Evolutionary conservation across 2,888 invertebrate species (phyloP), one percentile per base, ranked within the genome.

Genomic region (Galerucella pusilla): DNA sequence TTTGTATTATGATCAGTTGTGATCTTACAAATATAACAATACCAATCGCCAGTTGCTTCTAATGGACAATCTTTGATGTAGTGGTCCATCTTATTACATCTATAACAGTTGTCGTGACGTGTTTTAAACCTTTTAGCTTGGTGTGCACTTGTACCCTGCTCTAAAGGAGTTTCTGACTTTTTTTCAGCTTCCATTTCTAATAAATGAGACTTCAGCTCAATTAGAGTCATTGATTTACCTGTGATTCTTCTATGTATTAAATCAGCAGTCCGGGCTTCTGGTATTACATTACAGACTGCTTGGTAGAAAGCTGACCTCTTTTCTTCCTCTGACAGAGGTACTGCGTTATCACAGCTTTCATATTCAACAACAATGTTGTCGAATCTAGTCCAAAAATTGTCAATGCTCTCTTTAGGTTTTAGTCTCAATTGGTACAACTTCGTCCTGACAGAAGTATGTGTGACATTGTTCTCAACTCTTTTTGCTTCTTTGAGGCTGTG

Each of bases 311-410:
- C 46, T 74, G 74, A 71, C 49, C 69, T 63, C 16, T 74, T 74
- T 45, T 74, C 74, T 61, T 70, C 25, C 35, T 74, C 42, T 57
- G 69, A 35, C n/a, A 69, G 11, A 60, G 69, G 69, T 35, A 69
- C 60, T 42, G 69, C 69, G 35, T 74, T 67, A 45, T 75, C 75
- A 60, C 71, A 66, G 42, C 28, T 57, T 61, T 71, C 75, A 59
- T 75, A 75, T 52, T 75, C 71, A 7, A 68, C 68, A 16, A 75
- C 68, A 60, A 67, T 75, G n/a, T 68, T 64, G 16, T 75, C 68
- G 20, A 75, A 75, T 52, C 71, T 25, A 35, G 12, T 69, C 69
- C 63, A 63, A 28, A 63, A 63, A 25, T 63, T 9, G 16, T 63
- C 28, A 28, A 63, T 70, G 20, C 16, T 46, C n/a, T 70, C 45